Evolutionary conservation across 2,113 vertebrate genomes (phyloP), one percentile per base, ranked within the genome.

Genomic region (Anser cygnoides): DNA sequence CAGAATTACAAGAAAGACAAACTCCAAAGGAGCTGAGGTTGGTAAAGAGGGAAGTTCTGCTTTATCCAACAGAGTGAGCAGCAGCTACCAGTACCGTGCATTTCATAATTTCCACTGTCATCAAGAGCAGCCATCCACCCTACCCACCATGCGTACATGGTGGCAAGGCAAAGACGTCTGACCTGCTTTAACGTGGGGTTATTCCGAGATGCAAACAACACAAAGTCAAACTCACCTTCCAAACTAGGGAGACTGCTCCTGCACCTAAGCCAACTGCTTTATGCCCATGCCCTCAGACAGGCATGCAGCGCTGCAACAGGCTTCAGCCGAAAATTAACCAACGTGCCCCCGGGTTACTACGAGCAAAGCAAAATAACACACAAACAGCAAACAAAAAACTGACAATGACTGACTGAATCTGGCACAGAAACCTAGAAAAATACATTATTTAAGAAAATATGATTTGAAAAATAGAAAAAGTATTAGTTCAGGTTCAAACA

Each of bases 31-130:
- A 52, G 57, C 63, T 8, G 26, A 31, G 4, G 25, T 23, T 39
- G 28, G 11, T 3, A 49, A 68, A 61, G 44, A 2, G 4, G 6
- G 22, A 39, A 44, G 22, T 8, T 84, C 31, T 43, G 25, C 65
- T 72, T 72, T 26, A n/a, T 25, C 57, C 17, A 22, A 2, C 39
- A 87, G 68, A 11, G 67, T 26, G 1, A 41, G 5, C 41, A 62
- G 0, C 21, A 25, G 1, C 14, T 16, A 6, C 18, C 39, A 15
- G 4, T n/a, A 14, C 2, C 2, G n/a, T 1, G 1, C 3, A 10
- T 23, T 8, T 11, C 72, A 21, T 13, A 10, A 2, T 1, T 41
- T 25, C 62, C 67, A 61, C 65, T 33, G 62, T 1, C 17, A 3
- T 20, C 1, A 10, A 59, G 65, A 59, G 65, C 90, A 81, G 83